Evolutionary conservation across 2,888 invertebrate species (phyloP), one percentile per base, ranked within the genome.

Genomic region (Harpalus rubripes): DNA sequence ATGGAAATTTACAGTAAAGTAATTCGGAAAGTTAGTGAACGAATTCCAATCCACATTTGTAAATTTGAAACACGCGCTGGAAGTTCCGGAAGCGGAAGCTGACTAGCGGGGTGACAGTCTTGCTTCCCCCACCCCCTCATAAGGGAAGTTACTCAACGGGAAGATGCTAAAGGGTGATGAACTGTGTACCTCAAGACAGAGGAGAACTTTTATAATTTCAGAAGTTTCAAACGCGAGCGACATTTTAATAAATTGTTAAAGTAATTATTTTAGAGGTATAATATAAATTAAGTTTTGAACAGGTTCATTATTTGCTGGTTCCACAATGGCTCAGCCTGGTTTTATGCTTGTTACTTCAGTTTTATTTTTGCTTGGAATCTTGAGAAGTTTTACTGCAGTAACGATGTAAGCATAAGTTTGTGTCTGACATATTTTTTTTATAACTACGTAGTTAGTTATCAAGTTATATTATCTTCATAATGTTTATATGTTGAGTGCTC

Each of bases 91-190:
- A 58, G 10, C 58, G 78, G 58, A 78, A 78, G 15, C 44, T 52
- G 56, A 52, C 22, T 56, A 18, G 52, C 52, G 26, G 39, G 72
- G 74, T 74, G 58, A 78, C 58, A 78, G 78, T 22, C 44, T 78
- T 56, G 26, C 22, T 22, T 26, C 7, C 44, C 41, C 72, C 8
- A 1, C 18, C 44, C 22, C 72, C 72, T 7, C 44, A 18, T 41
- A 63, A 44, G 22, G 56, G 61, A 63, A 61, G 80, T 39, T 26
- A 81, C 44, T 58, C 52, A 68, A 81, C 68, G 32, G 56, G 72
- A 56, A 58, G 58, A 78, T 78, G 18, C 58, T 81, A 44, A 56
- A 81, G 81, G 81, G 81, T 81, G 81, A 81, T 81, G 81, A 81
- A 81, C 81, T 81, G 81, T 52, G 52, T 52, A 78, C 78, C 78